These are phyloP conservation scores for Paralinhomoeus sp. DNA, from an alignment of 2,888 invertebrate genomes.

Conservation along the genomic window DNA sequence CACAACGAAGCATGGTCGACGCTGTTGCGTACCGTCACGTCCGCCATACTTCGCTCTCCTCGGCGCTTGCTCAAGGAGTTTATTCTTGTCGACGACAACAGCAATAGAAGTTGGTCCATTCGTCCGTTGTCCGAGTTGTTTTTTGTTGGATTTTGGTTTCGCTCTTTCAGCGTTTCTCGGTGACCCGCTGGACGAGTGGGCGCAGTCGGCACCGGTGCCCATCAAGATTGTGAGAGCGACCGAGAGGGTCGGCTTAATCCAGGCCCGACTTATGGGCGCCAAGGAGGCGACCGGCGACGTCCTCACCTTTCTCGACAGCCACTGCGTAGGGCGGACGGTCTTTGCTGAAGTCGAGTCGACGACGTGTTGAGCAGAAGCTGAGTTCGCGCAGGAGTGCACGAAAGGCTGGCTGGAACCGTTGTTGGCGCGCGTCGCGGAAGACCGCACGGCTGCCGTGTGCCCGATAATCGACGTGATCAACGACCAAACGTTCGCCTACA, in stretches of 20 bases:
- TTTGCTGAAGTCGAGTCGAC: no score
- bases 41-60: conserved; percentile 84
- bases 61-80: conserved; percentile 64
- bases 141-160: no score
- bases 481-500: conserved; percentile 82
- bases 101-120: conserved; percentile 41
- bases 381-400: no score
- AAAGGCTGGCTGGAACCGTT: conserved; percentile 97
- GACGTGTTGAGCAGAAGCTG: no score
- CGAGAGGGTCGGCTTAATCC: conserved; percentile 76
- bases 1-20: conserved; percentile 99
- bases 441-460: conserved; percentile 47
- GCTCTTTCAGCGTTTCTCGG: conserved; percentile 77
- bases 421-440: conserved; percentile 64
- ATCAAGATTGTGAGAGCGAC: conserved; percentile 54
- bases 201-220: conserved; percentile 56
- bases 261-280: conserved; percentile 78
- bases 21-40: conserved; percentile 77
- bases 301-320: conserved; percentile 84
- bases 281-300: conserved; percentile 62
- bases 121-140: background rate
- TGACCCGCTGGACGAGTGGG: conserved; percentile 63
- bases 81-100: conserved; percentile 89
- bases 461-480: conserved; percentile 82
- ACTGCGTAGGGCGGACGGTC: no score